Conservation (phyloP, 2,888 invertebrate species). For the Lomographa bimaculata region DNA sequence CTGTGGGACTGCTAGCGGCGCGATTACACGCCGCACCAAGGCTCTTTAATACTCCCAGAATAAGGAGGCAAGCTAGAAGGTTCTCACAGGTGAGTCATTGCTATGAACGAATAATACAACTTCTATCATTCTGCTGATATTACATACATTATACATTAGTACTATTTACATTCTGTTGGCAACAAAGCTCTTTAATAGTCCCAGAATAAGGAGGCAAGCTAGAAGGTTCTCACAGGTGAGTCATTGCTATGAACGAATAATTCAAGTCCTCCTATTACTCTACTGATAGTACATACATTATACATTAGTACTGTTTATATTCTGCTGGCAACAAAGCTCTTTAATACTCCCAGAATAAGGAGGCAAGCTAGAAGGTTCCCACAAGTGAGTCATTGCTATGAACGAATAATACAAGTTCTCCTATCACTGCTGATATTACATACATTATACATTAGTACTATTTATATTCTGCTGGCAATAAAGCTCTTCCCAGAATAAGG, state of each 20-base stretch:
- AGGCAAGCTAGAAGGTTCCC: constrained; percentile 91
- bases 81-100: constrained; percentile 89
- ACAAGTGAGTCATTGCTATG: constrained; percentile 86
- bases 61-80: constrained; percentile 89
- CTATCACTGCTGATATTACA: too few species aligned
- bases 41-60: constrained; percentile 88
- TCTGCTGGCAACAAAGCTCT: constrained; percentile 87
- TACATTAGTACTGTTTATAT: too few species aligned
- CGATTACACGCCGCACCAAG: constrained; percentile 89
- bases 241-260: too few species aligned
- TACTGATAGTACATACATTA: too few species aligned
- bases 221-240: constrained; percentile 91
- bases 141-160: too few species aligned
- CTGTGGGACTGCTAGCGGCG: constrained; percentile 90
- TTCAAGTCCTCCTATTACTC: too few species aligned
- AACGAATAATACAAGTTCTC: too few species aligned
- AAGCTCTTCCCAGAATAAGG: constrained; percentile 88
- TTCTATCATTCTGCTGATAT: too few species aligned
- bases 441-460: too few species aligned
- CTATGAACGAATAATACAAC: too few species aligned
- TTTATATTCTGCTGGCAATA: too few species aligned
- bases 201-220: constrained; percentile 89
- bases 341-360: constrained; percentile 89
- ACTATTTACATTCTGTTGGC: too few species aligned
- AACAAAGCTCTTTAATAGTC: constrained; percentile 88